phyloP scores from a whole-genome alignment of 2,113 vertebrate genomes.

The Neodon shergylaensis region DNA sequence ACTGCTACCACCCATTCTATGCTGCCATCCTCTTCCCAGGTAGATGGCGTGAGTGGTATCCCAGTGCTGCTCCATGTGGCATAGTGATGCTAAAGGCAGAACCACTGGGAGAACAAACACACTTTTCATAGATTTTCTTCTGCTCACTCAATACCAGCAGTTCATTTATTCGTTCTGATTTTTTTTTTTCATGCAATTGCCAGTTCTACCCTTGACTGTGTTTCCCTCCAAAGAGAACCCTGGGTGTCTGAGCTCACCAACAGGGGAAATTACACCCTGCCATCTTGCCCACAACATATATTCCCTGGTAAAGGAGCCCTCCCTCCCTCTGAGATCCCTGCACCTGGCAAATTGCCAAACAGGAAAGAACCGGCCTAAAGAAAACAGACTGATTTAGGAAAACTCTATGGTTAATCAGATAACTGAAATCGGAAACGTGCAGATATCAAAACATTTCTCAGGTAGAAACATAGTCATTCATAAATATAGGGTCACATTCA shows the following conservation, averaged over 20 bases:
- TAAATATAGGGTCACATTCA: constrained; percentile 6
- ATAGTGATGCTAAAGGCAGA: background rate
- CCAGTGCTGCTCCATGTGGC: background rate
- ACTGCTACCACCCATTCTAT: background rate
- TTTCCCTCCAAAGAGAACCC: constrained; percentile 2
- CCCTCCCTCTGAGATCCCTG: background rate
- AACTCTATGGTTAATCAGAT: constrained; percentile 56
- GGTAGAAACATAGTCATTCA: constrained; percentile 48
- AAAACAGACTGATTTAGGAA: constrained; percentile 60
- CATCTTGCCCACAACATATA: background rate
- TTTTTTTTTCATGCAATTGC: background rate
- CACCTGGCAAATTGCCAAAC: constrained; percentile 32
- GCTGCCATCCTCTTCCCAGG: background rate
- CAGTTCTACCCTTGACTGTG: constrained; percentile 19
- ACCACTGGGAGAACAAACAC: background rate
- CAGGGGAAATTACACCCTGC: constrained; percentile 60
- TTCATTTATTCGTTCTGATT: constrained; percentile 26
- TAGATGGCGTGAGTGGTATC: background rate
- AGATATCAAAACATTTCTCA: constrained; percentile 52
- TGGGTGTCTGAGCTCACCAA: constrained; percentile 4
- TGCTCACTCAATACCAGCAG: background rate
- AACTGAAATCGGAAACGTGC: constrained; percentile 28
- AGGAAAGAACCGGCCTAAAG: background rate
- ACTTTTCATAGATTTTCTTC: background rate
- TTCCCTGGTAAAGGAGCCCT: background rate